Evolutionary conservation across 2,888 invertebrate genomes (phyloP).

Genomic region (Drosophila tanythrix): DNA sequence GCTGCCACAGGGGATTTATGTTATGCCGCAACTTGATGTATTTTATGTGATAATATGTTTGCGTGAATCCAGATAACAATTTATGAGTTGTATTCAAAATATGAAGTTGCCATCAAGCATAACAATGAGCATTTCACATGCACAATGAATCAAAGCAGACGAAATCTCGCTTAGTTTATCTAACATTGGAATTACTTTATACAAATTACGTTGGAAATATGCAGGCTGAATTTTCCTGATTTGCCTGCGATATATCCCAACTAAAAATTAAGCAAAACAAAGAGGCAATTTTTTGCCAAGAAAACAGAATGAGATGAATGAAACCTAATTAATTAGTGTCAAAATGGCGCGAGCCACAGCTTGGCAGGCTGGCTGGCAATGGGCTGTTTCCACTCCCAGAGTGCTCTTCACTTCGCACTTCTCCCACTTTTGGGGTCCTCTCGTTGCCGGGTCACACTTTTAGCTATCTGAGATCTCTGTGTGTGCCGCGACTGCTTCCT

Average conservation of each 20-base stretch:
- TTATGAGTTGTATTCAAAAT: conserved; percentile 42
- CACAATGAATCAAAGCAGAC: not conserved
- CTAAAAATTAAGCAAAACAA: conserved; percentile 24
- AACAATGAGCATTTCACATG: conserved; percentile 1
- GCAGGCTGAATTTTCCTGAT: conserved; percentile 37
- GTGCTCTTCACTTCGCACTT: conserved; percentile 5
- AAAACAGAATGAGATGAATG: conserved; percentile 30
- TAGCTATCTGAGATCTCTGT: conserved; percentile 10
- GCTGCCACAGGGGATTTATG: conserved; percentile 53
- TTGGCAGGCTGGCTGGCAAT: not conserved
- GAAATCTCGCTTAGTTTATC: conserved; percentile 11
- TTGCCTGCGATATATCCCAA: conserved; percentile 42
- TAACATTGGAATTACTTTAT: conserved; percentile 13
- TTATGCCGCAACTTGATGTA: conserved; percentile 57
- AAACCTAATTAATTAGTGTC: conserved; percentile 79
- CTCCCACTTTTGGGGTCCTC: not conserved
- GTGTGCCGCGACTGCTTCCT: conserved; percentile 25
- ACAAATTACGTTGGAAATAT: conserved; percentile 14
- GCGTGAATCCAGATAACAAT: conserved; percentile 59
- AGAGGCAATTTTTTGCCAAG: conserved; percentile 1
- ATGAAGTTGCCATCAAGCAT: conserved; percentile 44
- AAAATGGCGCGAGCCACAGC: conserved; percentile 60
- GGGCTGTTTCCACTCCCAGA: conserved; percentile 4
- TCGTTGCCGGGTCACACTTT: conserved; percentile 28
- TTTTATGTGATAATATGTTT: conserved; percentile 55